Conservation (phyloP, 2,888 invertebrate genomes). For the Sepiola atlantica region DNA sequence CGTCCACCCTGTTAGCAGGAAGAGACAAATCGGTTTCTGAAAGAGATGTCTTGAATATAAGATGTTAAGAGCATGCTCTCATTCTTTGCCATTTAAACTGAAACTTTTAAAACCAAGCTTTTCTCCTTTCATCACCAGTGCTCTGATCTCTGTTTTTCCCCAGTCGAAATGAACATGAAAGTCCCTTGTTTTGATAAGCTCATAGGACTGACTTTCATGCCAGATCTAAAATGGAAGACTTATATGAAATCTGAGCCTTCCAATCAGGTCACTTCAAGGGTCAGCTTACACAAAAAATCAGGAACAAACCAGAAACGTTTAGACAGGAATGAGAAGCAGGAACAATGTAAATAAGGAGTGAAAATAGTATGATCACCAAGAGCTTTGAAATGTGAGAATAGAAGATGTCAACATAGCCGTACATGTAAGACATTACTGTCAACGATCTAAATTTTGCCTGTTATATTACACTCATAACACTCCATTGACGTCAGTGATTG, state of each 20-base stretch:
- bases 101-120: too few species aligned
- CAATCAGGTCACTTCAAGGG: too few species aligned
- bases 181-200: not conserved
- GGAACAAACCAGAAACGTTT: not conserved
- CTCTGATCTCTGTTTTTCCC: not conserved
- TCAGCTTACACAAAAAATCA: not conserved
- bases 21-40: too few species aligned
- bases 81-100: too few species aligned
- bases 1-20: too few species aligned
- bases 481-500: not conserved
- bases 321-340: too few species aligned
- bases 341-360: not conserved
- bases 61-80: too few species aligned
- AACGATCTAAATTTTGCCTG: not conserved
- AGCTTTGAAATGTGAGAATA: not conserved
- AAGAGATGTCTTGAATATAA: too few species aligned
- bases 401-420: not conserved
- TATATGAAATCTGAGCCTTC: too few species aligned
- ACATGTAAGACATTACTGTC: not conserved
- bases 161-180: too few species aligned
- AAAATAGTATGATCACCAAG: not conserved
- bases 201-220: not conserved
- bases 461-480: not conserved
- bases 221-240: too few species aligned
- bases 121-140: not conserved